Conservation (phyloP, 2,113 vertebrate genomes). For the Apodemus speciosus region DNA sequence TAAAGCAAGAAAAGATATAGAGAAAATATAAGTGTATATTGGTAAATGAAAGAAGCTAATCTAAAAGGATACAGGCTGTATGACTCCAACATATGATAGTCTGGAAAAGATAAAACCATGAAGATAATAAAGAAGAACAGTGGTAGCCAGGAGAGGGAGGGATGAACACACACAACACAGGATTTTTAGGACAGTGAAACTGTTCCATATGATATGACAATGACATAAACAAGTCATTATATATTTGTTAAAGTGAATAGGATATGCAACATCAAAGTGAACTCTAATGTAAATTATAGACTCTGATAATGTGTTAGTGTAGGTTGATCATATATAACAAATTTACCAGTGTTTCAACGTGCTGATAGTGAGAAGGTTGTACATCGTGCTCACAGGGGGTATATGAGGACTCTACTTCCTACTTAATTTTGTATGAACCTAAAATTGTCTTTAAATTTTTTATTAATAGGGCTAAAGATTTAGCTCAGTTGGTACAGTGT, state of each 20-base stretch:
- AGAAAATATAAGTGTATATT: not conserved
- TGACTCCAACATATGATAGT: not conserved
- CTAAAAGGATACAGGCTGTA: conserved; percentile 4
- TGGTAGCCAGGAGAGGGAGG: not conserved
- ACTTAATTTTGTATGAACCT: conserved; percentile 58
- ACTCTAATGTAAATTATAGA: conserved; percentile 1
- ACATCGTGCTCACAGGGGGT: not conserved
- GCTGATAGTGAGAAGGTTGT: not conserved
- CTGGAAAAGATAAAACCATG: conserved; percentile 15
- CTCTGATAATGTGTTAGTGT: not conserved
- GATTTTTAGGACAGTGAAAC: not conserved
- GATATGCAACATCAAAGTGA: not conserved
- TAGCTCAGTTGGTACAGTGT: not conserved
- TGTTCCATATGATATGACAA: not conserved
- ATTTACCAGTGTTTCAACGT: not conserved
- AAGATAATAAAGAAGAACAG: conserved; percentile 27
- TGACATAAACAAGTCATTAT: not conserved
- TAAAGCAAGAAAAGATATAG: not conserved
- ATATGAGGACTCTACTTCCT: not conserved
- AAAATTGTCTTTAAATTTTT: conserved; percentile 29
- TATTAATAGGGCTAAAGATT: not conserved
- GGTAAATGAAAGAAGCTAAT: conserved; percentile 9
- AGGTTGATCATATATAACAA: not conserved
- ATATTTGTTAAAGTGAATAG: conserved; percentile 27
- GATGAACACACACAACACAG: not conserved